Conservation (phyloP, 2,888 invertebrate genomes). For the Acrobasis suavella region DNA sequence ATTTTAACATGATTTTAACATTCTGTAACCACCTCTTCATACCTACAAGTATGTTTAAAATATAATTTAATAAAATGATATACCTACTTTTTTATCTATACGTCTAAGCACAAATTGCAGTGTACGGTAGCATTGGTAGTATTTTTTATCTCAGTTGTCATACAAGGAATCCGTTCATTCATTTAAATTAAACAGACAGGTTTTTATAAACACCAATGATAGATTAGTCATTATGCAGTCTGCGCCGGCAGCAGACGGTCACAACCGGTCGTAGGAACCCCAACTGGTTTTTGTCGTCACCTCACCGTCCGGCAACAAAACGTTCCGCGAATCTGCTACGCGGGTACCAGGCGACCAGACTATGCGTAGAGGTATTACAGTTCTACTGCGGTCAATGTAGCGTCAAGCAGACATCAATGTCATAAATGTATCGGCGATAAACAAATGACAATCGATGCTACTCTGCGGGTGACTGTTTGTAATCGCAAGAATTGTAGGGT, state of each 20-base stretch:
- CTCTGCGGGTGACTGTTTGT: constrained; percentile 75
- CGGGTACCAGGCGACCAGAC: constrained; percentile 49
- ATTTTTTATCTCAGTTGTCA: too few species aligned
- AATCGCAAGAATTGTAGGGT: constrained; percentile 58
- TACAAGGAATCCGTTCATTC: too few species aligned
- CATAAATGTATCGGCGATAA: constrained; percentile 27
- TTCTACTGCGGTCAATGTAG: constrained; percentile 23
- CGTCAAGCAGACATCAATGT: constrained; percentile 44
- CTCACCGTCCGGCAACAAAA: constrained; percentile 10
- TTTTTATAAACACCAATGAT: not conserved
- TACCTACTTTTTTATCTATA: too few species aligned
- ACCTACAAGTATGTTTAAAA: too few species aligned
- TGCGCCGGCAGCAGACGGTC: constrained; percentile 11
- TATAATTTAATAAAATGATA: too few species aligned
- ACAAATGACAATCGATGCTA: constrained; percentile 30
- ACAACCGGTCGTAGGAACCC: constrained; percentile 32
- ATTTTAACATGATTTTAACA: too few species aligned
- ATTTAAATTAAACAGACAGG: too few species aligned
- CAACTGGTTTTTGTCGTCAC: constrained; percentile 15
- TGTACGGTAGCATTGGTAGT: too few species aligned
- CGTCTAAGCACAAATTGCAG: too few species aligned
- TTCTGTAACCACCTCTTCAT: too few species aligned
- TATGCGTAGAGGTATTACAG: constrained; percentile 23
- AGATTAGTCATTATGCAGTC: constrained; percentile 11
- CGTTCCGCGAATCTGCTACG: constrained; percentile 41